These are phyloP conservation scores for Athetis lepigone DNA, from an alignment of 2,888 invertebrate species.

Conservation along the genomic window DNA sequence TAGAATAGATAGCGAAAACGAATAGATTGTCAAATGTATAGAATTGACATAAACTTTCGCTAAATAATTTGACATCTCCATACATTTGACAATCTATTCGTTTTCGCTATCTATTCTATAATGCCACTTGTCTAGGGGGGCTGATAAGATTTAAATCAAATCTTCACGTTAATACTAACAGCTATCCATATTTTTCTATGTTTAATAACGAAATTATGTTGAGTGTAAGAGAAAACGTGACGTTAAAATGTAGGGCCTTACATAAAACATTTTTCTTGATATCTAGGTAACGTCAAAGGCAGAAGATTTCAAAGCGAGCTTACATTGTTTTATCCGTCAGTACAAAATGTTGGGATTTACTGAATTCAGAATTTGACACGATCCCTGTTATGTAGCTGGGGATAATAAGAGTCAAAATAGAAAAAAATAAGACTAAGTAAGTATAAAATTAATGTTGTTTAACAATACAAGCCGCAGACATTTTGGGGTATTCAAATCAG, in stretches of 20 bases:
- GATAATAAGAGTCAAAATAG: conserved; percentile 9
- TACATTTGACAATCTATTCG: no score
- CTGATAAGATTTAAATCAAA: not conserved
- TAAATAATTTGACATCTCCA: no score
- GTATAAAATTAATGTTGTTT: conserved; percentile 2
- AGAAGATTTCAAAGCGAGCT: conserved; percentile 24
- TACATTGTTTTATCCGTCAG: conserved; percentile 34
- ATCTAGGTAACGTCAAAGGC: conserved; percentile 33
- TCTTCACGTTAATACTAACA: not conserved
- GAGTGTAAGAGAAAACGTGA: conserved; percentile 20
- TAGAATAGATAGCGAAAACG: no score
- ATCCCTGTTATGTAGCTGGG: not conserved
- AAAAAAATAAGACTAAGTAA: no score
- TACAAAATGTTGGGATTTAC: conserved; percentile 25
- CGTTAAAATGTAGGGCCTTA: not conserved
- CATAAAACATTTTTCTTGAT: conserved; percentile 21
- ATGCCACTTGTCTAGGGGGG: no score
- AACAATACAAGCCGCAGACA: conserved; percentile 19
- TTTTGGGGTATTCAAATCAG: conserved; percentile 27
- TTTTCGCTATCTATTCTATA: no score
- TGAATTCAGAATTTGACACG: conserved; percentile 18
- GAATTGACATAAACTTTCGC: no score
- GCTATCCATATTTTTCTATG: not conserved
- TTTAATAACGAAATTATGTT: not conserved
- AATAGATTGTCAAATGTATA: no score